A percentile compares a stretch with the other conserved stretches of the same genome.
These are phyloP conservation scores for Ceratosolen fusciceps DNA, from an alignment of 1,140 invertebrate genomes.

Conservation along the genomic window DNA sequence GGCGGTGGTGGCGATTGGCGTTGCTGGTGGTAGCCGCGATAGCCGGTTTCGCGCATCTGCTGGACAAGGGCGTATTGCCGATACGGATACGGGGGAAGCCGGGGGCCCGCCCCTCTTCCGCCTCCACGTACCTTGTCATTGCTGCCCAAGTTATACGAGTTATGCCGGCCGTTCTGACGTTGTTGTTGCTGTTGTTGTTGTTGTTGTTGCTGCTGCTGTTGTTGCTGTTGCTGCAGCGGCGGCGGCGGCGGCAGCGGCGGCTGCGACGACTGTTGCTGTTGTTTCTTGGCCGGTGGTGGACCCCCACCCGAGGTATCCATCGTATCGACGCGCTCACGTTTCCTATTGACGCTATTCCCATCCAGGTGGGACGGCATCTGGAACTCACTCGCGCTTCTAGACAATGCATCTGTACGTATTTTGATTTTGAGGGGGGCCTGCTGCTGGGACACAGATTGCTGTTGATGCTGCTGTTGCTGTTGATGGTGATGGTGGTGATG, in stretches of 20 bases:
- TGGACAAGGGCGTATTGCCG: constrained; percentile 52
- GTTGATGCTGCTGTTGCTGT: constrained; percentile 54
- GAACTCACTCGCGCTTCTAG: constrained; percentile 54
- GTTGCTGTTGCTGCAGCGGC: constrained; percentile 44
- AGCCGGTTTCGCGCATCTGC: constrained; percentile 48
- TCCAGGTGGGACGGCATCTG: constrained; percentile 33
- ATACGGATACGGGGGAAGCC: constrained; percentile 58
- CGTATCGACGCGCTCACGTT: constrained; percentile 57
- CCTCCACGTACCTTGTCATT: constrained; percentile 73
- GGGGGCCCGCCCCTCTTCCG: constrained; percentile 60
- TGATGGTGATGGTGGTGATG: constrained; percentile 45
- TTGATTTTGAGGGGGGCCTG: constrained; percentile 72
- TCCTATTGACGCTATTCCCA: constrained; percentile 52
- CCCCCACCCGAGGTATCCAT: constrained; percentile 39
- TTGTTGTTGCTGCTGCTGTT: constrained; percentile 44
- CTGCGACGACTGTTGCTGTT: constrained; percentile 43
- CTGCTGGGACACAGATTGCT: constrained; percentile 51
- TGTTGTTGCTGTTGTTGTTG: constrained; percentile 47
- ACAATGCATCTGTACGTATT: constrained; percentile 72
- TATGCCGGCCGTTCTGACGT: constrained; percentile 65
- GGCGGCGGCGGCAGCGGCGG: constrained; percentile 45
- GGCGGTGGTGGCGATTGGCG: constrained; percentile 46
- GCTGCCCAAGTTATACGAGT: constrained; percentile 64
- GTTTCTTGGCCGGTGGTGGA: constrained; percentile 55
- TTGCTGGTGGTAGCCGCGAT: constrained; percentile 47